Evolutionary conservation across 1,140 invertebrate species (phyloP), one percentile per base, ranked within the genome.

Genomic region (Musca vetustissima): DNA sequence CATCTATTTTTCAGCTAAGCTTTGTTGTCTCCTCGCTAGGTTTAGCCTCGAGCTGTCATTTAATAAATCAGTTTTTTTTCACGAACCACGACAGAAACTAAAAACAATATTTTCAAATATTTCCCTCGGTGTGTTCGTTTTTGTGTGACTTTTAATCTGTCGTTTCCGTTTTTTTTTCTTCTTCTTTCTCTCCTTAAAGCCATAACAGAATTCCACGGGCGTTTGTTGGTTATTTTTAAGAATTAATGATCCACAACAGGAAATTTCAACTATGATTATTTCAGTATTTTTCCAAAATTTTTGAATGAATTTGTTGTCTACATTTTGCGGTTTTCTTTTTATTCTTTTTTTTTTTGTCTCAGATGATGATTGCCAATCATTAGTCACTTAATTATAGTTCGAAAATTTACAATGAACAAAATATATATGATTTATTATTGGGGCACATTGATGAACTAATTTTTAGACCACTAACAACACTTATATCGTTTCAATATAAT

Each of bases 1-100:
- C 36, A 43, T 43, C 36, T 43, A n/a, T 43, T 43, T 43, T 43
- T 43, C 36, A 8, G 36, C 36, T 11, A 43, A 43, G 36, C 36
- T 59, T 17, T 59, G 15, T 57, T 57, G n/a, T 32, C 13, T 57
- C 11, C n/a, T 43, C 19, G 36, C 19, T 43, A n/a, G 36, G 11
- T 61, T 36, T 61, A 61, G 57, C 57, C 57, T 61, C 57, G 57
- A 61, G 57, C 57, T 61, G 57, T 61, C 57, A 61, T 61, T 61
- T 61, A 61, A 61, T 61, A 61, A 61, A 61, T 61, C 57, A 61
- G 57, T 61, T 61, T 19, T 61, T 43, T n/a, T n/a, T n/a, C n/a
- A n/a, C n/a, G 32, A 61, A 61, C 8, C 24, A 61, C n/a, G n/a
- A n/a, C n/a, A n/a, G n/a, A 61, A 22, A 61, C 28, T 32, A 7